Evolutionary conservation across 2,113 vertebrate species (phyloP).

Genomic region (Melospiza melodia): DNA sequence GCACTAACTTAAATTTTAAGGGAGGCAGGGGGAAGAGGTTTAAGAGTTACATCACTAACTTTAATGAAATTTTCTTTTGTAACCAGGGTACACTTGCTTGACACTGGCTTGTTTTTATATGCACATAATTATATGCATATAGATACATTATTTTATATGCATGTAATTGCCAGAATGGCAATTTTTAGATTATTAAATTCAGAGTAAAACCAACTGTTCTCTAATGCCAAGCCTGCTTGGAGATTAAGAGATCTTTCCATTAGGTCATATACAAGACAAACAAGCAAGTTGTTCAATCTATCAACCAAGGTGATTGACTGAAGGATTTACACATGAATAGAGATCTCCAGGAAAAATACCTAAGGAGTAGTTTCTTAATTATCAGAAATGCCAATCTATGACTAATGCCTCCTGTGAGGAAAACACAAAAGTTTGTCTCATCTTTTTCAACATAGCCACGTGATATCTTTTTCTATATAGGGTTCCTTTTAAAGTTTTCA

Average conservation of each 20-base stretch:
- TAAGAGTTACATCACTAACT: background rate
- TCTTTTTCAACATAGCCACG: background rate
- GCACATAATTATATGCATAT: background rate
- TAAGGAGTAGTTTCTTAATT: background rate
- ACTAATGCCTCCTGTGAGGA: background rate
- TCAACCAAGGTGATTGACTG: background rate
- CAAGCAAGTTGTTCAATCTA: background rate
- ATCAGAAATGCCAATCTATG: slow-evolving; percentile 30
- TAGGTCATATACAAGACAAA: slow-evolving; percentile 17
- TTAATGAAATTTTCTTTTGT: background rate
- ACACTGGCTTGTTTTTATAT: background rate
- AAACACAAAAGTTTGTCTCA: background rate
- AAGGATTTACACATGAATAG: slow-evolving; percentile 21
- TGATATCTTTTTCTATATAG: background rate
- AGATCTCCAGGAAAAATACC: slow-evolving; percentile 12
- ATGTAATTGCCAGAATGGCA: background rate
- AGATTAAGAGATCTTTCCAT: background rate
- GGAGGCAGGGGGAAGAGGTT: background rate
- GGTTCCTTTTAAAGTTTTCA: background rate
- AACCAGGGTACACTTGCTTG: background rate
- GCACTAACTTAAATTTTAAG: background rate
- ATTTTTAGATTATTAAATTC: background rate
- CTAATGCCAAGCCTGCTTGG: background rate
- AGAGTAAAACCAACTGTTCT: background rate
- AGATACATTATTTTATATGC: background rate